Conservation (phyloP, 2,797 vertebrate genomes). For the Chrysocyon brachyurus region DNA sequence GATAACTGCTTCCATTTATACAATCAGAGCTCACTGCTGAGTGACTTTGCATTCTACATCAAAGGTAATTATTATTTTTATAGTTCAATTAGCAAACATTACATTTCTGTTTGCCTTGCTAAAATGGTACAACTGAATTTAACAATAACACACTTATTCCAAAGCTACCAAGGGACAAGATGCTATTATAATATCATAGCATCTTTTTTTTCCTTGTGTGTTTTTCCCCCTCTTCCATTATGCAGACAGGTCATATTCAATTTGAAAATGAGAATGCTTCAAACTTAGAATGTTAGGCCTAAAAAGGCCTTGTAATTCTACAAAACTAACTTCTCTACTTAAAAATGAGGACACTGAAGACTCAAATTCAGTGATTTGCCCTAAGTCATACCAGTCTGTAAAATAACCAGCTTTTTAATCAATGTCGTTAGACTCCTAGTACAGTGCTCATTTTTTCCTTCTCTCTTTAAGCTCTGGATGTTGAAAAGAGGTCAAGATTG, state of each 20-base stretch:
- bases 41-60: slow-evolving; percentile 86
- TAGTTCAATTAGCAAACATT: slow-evolving; percentile 89
- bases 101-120: slow-evolving; percentile 86
- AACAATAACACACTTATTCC: slow-evolving; percentile 83
- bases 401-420: neutral
- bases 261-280: slow-evolving; percentile 73
- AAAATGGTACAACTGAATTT: slow-evolving; percentile 83
- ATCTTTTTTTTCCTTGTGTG: neutral
- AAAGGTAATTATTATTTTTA: slow-evolving; percentile 90
- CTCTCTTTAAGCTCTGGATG: neutral
- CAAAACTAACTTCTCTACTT: slow-evolving; percentile 42
- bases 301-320: slow-evolving; percentile 34
- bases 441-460: neutral
- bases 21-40: slow-evolving; percentile 84
- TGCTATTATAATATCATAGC: slow-evolving; percentile 77
- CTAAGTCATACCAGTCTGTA: neutral
- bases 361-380: neutral
- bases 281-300: slow-evolving; percentile 32
- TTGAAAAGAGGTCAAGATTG: neutral
- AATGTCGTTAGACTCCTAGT: neutral
- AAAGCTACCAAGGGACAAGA: slow-evolving; percentile 81
- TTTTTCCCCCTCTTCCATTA: neutral
- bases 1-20: slow-evolving; percentile 86
- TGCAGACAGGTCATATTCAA: slow-evolving; percentile 5
- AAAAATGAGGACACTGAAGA: slow-evolving; percentile 32